Evolutionary conservation across 2,797 vertebrate genomes (phyloP).

Genomic region (Rhinogobio ventralis): DNA sequence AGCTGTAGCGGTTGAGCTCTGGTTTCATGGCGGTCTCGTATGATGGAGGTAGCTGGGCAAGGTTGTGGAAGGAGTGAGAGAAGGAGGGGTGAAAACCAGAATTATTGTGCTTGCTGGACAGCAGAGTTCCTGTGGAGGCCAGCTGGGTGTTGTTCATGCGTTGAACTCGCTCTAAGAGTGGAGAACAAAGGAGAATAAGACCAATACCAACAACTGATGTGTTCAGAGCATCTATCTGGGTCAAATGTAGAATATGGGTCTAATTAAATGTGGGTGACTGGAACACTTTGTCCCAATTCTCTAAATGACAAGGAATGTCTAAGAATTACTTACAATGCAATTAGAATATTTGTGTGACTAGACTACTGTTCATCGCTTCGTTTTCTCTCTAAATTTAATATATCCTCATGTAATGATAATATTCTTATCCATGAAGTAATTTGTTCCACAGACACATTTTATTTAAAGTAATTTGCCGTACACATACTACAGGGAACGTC

Average conservation of each 20-base stretch:
- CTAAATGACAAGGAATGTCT: neutral
- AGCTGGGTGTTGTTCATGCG: slow-evolving; percentile 81
- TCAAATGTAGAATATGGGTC: slow-evolving; percentile 1
- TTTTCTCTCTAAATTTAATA: neutral
- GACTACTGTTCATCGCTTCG: neutral
- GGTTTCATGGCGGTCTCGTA: slow-evolving; percentile 85
- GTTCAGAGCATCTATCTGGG: slow-evolving; percentile 7
- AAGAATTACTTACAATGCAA: neutral
- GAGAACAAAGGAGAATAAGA: neutral
- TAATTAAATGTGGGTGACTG: neutral
- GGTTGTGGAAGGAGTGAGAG: slow-evolving; percentile 91
- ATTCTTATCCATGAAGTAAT: neutral
- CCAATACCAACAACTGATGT: neutral
- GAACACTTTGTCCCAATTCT: neutral
- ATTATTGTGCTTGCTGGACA: slow-evolving; percentile 77
- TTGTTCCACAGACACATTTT: slow-evolving; percentile 18
- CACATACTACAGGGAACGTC: slow-evolving; percentile 5
- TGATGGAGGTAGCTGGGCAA: slow-evolving; percentile 88
- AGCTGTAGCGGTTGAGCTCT: slow-evolving; percentile 87
- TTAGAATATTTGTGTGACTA: neutral
- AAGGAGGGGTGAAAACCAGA: slow-evolving; percentile 74
- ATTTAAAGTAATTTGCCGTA: slow-evolving; percentile 4
- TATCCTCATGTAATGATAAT: neutral
- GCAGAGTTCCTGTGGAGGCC: slow-evolving; percentile 75
- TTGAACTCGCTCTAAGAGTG: slow-evolving; percentile 71